Base-by-base conservation (phyloP, 2,113 vertebrate genomes). In the Cottus gobio region DNA sequence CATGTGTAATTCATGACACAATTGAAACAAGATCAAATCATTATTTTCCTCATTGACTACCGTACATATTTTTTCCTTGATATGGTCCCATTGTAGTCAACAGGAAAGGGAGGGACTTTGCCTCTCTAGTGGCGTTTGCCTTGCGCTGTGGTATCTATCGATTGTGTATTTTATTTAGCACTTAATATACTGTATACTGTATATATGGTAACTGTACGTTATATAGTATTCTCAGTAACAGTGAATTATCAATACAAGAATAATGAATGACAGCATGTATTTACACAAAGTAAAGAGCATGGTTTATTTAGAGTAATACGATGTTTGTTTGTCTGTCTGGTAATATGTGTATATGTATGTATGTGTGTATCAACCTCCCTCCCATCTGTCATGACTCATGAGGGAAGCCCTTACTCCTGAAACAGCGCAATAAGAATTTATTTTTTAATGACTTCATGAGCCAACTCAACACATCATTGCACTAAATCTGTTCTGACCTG, bases 381-480 rank as follows among this genome's bases (percentile, higher is more conserved):
- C 48, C 39, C 57, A 28, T 64, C 44, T 65, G 52, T 66, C 42
- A 22, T 71, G 78, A 74, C 57, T 75, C 56, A 71, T 44, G 46
- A 60, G 75, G 72, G n/a, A 75, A 34, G 15, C 64, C 60, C 79
- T 67, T 37, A n/a, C 60, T 71, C 2, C 24, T 48, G 3, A 16
- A 2, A 36, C 15, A 15, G 20, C 7, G 26, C 30, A 7, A 68
- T 15, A 13, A 22, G 24, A 20, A 0, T 50, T 50, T n/a, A 2
- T 56, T 46, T 68, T 22, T 42, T 13, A 42, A 42, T 42, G 39
- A 42, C 12, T 42, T 42, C 39, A 42, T 42, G 39, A 42, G 39
- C 39, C 8, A 39, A 39, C 37, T 39, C 37, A 11, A 39, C 11
- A 39, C 7, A 39, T 39, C 9, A 39, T 39, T 39, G 39, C 7